phyloP scores from a whole-genome alignment of 92 coral and sea anemone species.

The Umimayanthus chanpuru region DNA sequence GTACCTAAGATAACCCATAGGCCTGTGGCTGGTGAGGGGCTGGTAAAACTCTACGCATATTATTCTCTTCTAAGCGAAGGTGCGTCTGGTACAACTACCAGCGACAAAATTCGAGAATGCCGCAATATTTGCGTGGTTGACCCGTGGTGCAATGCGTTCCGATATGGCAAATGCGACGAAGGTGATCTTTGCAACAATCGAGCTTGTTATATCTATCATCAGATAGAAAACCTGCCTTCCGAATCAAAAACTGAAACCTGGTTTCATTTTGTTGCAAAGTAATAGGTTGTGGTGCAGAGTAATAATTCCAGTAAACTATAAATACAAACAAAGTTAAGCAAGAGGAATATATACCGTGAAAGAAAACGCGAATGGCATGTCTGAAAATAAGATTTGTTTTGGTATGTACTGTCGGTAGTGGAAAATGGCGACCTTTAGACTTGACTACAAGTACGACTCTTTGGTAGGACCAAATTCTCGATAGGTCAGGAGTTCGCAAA shows the following conservation, averaged over 20 bases:
- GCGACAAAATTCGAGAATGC: not conserved
- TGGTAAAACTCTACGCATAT: not conserved
- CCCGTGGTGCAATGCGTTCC: not conserved
- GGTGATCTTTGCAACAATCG: not conserved
- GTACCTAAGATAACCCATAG: not conserved
- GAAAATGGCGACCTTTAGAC: too few relatives aligned
- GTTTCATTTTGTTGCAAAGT: constrained; percentile 3
- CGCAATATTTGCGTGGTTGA: not conserved
- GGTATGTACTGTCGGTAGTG: too few relatives aligned
- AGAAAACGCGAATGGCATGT: too few relatives aligned
- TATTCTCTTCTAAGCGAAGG: not conserved
- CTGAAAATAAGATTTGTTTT: too few relatives aligned
- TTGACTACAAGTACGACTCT: too few relatives aligned
- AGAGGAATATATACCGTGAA: too few relatives aligned
- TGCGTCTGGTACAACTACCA: not conserved
- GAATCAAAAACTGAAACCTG: not conserved
- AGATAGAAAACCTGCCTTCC: not conserved
- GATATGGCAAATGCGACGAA: not conserved
- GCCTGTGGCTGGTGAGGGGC: not conserved
- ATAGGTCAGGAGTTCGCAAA: too few relatives aligned
- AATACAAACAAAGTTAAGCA: too few relatives aligned
- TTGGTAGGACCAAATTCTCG: too few relatives aligned
- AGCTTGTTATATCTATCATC: not conserved
- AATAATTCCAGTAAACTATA: too few relatives aligned
- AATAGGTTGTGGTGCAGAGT: not conserved